phyloP scores from a whole-genome alignment of 2,113 vertebrate species.

The Gasterosteus aculeatus region DNA sequence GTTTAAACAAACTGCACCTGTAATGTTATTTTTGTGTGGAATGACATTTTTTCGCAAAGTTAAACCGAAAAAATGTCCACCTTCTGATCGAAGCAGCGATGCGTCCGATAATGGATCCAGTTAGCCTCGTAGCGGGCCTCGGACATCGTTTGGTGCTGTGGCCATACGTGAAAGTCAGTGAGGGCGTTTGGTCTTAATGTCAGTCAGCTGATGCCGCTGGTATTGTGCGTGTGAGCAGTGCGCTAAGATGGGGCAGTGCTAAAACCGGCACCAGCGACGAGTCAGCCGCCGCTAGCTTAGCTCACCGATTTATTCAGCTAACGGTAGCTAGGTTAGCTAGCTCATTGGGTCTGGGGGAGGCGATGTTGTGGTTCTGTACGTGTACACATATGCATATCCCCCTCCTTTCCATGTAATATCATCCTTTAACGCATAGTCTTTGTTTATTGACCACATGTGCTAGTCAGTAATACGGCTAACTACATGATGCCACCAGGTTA shows the following conservation, averaged over 20 bases:
- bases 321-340: background rate
- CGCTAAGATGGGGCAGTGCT: background rate
- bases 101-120: background rate
- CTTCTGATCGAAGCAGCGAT: background rate
- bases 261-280: no score
- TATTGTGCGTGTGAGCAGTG: background rate
- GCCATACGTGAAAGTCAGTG: background rate
- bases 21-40: rapidly evolving
- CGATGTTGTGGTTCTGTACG: background rate
- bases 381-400: background rate
- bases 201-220: background rate
- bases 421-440: background rate
- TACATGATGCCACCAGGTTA: background rate
- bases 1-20: background rate
- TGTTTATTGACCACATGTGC: background rate
- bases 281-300: no score
- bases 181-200: background rate
- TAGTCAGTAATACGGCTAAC: background rate
- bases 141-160: background rate
- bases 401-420: background rate
- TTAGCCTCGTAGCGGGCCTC: background rate
- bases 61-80: background rate
- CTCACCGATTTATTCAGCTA: background rate
- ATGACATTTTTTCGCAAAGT: background rate
- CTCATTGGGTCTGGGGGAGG: no score